phyloP scores from a whole-genome alignment of 2,888 invertebrate genomes.

The Gerris lacustris region DNA sequence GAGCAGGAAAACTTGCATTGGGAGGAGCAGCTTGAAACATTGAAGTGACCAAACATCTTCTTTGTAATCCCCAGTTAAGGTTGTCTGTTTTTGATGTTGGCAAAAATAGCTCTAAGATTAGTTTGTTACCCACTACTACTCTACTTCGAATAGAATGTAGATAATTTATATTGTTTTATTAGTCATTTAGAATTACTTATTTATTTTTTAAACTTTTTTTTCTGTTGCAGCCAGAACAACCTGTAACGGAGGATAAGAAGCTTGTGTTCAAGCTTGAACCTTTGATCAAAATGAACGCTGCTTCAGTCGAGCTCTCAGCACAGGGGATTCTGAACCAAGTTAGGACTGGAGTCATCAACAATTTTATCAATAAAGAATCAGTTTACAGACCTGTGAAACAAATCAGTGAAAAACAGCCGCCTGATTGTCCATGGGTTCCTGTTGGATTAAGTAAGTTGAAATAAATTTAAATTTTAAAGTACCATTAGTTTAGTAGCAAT shows the following conservation, averaged over 20 bases:
- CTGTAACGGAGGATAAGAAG: conserved; percentile 5
- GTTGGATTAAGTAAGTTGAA: conserved; percentile 28
- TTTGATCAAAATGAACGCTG: conserved; percentile 32
- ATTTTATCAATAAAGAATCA: conserved; percentile 21
- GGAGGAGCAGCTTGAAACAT: no score
- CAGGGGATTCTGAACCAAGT: conserved; percentile 30
- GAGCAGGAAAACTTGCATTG: no score
- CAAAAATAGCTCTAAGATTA: no score
- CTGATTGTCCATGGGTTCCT: conserved; percentile 29
- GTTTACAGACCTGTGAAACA: conserved; percentile 18
- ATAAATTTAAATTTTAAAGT: background rate
- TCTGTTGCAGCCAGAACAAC: no score
- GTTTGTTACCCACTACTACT: no score
- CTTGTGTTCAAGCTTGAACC: conserved; percentile 33
- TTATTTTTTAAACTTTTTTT: no score
- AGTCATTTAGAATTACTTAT: no score
- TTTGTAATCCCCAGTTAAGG: no score
- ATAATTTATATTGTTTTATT: no score
- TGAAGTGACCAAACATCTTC: no score
- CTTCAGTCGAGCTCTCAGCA: conserved; percentile 32
- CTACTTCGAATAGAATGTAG: no score
- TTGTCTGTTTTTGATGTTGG: no score
- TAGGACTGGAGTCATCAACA: conserved; percentile 23
- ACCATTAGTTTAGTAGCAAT: background rate
- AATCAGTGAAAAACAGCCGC: conserved; percentile 21